phyloP scores from a whole-genome alignment of 2,888 invertebrate genomes.

The Neuroscelio doddi region DNA sequence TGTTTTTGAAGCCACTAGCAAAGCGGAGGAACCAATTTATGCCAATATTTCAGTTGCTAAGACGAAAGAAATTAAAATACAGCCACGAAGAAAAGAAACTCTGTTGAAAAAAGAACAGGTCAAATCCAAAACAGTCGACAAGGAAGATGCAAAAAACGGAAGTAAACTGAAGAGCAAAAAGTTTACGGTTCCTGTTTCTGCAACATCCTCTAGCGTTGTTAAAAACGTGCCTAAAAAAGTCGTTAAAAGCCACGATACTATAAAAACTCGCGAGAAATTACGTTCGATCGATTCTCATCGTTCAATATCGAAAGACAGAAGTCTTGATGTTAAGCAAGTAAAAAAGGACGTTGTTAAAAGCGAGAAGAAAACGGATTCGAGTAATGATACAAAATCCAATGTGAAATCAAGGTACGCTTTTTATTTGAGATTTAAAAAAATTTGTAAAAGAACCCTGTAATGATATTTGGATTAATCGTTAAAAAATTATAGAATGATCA shows the following conservation, averaged over 20 bases:
- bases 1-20: slow-evolving; percentile 48
- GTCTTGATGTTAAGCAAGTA: too few relatives aligned
- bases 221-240: background rate
- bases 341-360: too few relatives aligned
- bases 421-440: too few relatives aligned
- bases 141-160: background rate
- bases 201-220: background rate
- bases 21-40: slow-evolving; percentile 51
- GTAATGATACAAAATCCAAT: too few relatives aligned
- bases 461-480: too few relatives aligned
- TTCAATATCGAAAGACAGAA: too few relatives aligned
- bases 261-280: background rate
- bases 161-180: slow-evolving; percentile 3
- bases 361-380: too few relatives aligned
- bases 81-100: background rate
- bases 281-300: slow-evolving; percentile 4
- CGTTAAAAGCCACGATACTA: background rate
- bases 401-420: too few relatives aligned
- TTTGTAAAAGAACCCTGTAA: too few relatives aligned
- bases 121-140: background rate
- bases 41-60: slow-evolving; percentile 46
- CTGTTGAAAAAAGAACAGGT: background rate
- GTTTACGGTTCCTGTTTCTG: background rate
- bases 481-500: too few relatives aligned
- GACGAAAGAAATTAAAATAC: background rate